phyloP scores from a whole-genome alignment of 1,140 invertebrate species.

The Sinella curviseta region DNA sequence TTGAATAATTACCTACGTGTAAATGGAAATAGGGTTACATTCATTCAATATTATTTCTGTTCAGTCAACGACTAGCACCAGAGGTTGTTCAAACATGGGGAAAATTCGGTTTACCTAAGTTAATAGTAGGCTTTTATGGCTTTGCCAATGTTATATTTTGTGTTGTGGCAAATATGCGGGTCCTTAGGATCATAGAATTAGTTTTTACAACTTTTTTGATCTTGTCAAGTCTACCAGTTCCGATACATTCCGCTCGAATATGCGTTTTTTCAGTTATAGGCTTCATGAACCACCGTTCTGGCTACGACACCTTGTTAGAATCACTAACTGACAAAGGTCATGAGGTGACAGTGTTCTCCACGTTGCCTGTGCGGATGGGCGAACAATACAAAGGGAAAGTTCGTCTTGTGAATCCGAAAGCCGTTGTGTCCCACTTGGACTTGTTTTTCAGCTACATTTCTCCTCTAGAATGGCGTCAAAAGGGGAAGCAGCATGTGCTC shows the following conservation, averaged over 20 bases:
- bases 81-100: too few relatives aligned
- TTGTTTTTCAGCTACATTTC: not conserved
- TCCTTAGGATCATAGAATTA: too few relatives aligned
- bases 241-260: not conserved
- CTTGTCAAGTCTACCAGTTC: too few relatives aligned
- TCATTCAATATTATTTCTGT: too few relatives aligned
- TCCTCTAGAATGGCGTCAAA: constrained; percentile 3
- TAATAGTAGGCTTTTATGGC: too few relatives aligned
- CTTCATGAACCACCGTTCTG: not conserved
- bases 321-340: constrained; percentile 36
- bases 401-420: not conserved
- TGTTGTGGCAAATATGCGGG: too few relatives aligned
- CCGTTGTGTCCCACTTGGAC: not conserved
- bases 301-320: constrained; percentile 21
- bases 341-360: constrained; percentile 37
- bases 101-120: too few relatives aligned
- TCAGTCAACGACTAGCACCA: too few relatives aligned
- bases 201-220: too few relatives aligned
- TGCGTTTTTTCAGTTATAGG: constrained; percentile 1
- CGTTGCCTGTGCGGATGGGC: not conserved
- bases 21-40: too few relatives aligned
- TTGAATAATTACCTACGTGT: too few relatives aligned
- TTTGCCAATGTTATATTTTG: too few relatives aligned
- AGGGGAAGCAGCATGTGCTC: not conserved
- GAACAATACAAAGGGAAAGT: not conserved